Evolutionary conservation across 2,113 vertebrate genomes (phyloP).

Genomic region (Porphyrio hochstetteri): DNA sequence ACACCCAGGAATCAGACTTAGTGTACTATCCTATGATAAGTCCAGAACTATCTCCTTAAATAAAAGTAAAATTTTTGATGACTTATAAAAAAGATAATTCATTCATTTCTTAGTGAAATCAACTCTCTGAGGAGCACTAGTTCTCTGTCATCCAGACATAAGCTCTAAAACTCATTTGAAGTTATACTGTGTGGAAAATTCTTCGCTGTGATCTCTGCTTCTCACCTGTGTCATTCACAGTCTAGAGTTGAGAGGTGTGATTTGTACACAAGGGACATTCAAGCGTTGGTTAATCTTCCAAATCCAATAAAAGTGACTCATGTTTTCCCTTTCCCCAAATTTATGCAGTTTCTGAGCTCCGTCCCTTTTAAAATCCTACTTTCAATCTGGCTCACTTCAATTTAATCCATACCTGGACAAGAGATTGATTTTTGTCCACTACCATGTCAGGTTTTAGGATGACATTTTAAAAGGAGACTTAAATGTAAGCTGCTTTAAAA

Average conservation of each 20-base stretch:
- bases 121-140: neutral
- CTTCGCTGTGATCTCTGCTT: neutral
- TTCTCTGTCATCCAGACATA: neutral
- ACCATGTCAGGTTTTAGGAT: neutral
- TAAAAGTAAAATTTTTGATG: neutral
- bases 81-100: neutral
- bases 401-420: neutral
- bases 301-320: neutral
- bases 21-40: neutral
- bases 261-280: neutral
- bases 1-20: neutral
- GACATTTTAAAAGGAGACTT: slow-evolving; percentile 10
- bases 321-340: neutral
- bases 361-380: neutral
- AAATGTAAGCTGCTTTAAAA: slow-evolving; percentile 6
- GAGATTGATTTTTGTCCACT: neutral
- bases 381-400: neutral
- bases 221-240: neutral
- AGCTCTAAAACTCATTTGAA: neutral
- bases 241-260: neutral
- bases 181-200: neutral
- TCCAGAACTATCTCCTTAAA: neutral
- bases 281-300: neutral
- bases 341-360: neutral
- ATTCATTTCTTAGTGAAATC: neutral